phyloP scores from a whole-genome alignment of 2,888 invertebrate species.

The Chrysopilus asiliformis region DNA sequence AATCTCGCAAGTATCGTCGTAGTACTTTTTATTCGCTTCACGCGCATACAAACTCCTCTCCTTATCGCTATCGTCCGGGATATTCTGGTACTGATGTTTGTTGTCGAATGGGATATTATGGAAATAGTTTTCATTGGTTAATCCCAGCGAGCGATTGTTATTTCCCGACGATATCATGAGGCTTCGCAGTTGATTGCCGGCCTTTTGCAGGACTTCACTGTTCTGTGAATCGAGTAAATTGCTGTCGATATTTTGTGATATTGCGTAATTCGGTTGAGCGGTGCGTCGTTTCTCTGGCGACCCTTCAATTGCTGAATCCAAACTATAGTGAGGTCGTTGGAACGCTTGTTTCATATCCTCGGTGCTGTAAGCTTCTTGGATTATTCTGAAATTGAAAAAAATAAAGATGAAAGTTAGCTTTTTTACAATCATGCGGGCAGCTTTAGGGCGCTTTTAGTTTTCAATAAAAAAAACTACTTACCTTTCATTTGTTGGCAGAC shows the following conservation, averaged over 20 bases:
- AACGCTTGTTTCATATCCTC: constrained; percentile 15
- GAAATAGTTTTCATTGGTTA: constrained; percentile 11
- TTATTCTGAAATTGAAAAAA: neutral
- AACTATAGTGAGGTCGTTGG: constrained; percentile 18
- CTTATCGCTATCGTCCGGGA: constrained; percentile 10
- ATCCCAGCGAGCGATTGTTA: constrained; percentile 9
- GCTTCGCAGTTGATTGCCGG: constrained; percentile 21
- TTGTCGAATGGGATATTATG: constrained; percentile 10
- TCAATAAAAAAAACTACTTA: constrained; percentile 7
- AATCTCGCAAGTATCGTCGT: constrained; percentile 14
- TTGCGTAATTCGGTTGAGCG: constrained; percentile 1
- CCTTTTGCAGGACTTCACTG: constrained; percentile 20
- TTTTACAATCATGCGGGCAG: neutral
- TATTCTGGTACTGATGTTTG: constrained; percentile 12
- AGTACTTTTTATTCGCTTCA: constrained; percentile 12
- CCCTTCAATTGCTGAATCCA: constrained; percentile 17
- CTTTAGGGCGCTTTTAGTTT: constrained; percentile 8
- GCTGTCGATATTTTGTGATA: constrained; percentile 11
- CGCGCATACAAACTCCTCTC: constrained; percentile 6
- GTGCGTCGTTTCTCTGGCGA: constrained; percentile 2
- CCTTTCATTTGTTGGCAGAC: constrained; percentile 29
- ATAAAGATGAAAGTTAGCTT: neutral
- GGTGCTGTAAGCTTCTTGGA: constrained; percentile 11
- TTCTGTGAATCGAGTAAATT: constrained; percentile 17
- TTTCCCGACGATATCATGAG: constrained; percentile 19